Evolutionary conservation across 2,888 invertebrate species (phyloP), one percentile per base, ranked within the genome.

Genomic region (Dryococelus australis): DNA sequence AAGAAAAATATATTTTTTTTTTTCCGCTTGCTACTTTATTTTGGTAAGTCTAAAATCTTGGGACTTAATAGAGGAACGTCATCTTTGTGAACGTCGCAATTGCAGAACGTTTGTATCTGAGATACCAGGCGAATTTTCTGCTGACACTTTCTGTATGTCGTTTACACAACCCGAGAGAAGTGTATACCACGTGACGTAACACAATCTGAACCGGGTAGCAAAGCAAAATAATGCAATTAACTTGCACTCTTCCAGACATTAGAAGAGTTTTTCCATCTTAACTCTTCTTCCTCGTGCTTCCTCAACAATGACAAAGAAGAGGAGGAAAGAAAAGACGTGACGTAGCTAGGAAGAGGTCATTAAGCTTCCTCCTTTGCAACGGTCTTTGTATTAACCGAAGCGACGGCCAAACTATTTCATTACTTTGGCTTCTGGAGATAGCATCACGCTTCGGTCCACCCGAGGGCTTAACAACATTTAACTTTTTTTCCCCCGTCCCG

Each of bases 191-290:
- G 16, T 65, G 65, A 65, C 65, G 65, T 65, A 65, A 65, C n/a
- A 65, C n/a, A 65, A 65, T 65, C 65, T 24, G 65, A 65, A 65
- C 65, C 8, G 65, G 24, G 65, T 24, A 65, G 65, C 65, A 8
- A 24, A 65, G 65, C 65, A 65, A 65, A 65, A 65, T 65, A 65
- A 65, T 65, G 65, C 65, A 65, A 65, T 65, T 65, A 65, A n/a
- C 65, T 65, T 16, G 65, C 65, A 65, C 65, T 65, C 65, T 65
- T 65, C n/a, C 65, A 65, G n/a, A n/a, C 65, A 65, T n/a, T 65
- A 65, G 24, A 65, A 65, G 24, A 10, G 20, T 65, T 20, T n/a
- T 24, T 65, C 65, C 65, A 65, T 65, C 24, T 65, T 65, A 65
- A 8, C 65, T n/a, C 24, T 65, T 65, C 65, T 65, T 24, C n/a